These are phyloP conservation scores for Dendronephthya gigantea DNA, from an alignment of 64 coral and sea anemone species.

Conservation along the genomic window DNA sequence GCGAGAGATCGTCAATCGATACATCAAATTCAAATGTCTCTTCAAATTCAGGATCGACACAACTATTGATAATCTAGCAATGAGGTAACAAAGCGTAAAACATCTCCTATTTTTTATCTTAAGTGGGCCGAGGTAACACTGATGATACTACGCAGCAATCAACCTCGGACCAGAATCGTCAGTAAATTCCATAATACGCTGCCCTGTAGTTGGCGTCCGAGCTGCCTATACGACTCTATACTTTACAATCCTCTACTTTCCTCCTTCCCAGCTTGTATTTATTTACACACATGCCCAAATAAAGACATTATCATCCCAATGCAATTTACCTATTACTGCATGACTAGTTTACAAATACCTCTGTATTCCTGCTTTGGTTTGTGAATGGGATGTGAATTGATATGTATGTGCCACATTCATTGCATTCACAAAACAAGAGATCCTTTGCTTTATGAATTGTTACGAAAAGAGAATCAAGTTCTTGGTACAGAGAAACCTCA, in stretches of 20 bases:
- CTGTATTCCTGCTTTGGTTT: neutral
- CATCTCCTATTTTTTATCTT: too few relatives aligned
- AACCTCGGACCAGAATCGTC: neutral
- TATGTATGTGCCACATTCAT: neutral
- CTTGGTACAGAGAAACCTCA: conserved; percentile 57
- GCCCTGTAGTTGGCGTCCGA: neutral
- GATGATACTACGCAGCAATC: too few relatives aligned
- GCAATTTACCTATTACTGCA: too few relatives aligned
- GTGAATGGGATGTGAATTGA: neutral
- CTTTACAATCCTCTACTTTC: neutral
- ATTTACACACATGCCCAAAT: too few relatives aligned
- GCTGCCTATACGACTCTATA: too few relatives aligned
- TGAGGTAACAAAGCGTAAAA: too few relatives aligned
- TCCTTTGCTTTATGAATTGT: conserved; percentile 72
- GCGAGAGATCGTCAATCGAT: conserved; percentile 64
- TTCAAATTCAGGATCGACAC: conserved; percentile 61
- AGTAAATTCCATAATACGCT: neutral
- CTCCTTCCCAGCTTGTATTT: neutral
- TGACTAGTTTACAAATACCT: neutral
- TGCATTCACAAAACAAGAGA: conserved; percentile 48
- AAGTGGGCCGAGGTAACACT: too few relatives aligned
- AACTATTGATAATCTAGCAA: too few relatives aligned
- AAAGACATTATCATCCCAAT: too few relatives aligned
- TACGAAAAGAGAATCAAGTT: conserved; percentile 58
- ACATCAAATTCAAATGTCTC: conserved; percentile 85